Evolutionary conservation across 2,888 invertebrate genomes (phyloP).

Genomic region (Girardia tigrina): DNA sequence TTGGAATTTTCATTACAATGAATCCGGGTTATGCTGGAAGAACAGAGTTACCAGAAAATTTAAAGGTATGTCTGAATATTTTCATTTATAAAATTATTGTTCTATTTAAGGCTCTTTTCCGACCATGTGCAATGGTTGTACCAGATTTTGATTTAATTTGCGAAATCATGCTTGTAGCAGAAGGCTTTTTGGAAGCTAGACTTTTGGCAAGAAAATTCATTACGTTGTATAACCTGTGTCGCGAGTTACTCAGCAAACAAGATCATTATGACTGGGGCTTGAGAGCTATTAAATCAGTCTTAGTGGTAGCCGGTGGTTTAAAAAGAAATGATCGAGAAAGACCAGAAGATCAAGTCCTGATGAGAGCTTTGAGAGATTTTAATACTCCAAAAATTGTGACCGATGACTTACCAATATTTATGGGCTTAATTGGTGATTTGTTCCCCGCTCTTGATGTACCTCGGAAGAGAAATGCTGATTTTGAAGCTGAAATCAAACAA

Average conservation of each 20-base stretch:
- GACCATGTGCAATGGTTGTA: slow-evolving; percentile 94
- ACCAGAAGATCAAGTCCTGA: slow-evolving; percentile 78
- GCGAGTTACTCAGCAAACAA: slow-evolving; percentile 76
- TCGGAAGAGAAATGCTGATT: slow-evolving; percentile 72
- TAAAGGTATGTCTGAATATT: too few species aligned
- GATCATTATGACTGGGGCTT: slow-evolving; percentile 94
- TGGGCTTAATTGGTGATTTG: slow-evolving; percentile 86
- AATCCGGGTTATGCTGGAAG: slow-evolving; percentile 82
- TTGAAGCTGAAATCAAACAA: slow-evolving; percentile 81
- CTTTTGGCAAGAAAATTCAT: slow-evolving; percentile 83
- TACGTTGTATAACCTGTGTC: slow-evolving; percentile 80
- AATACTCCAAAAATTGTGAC: slow-evolving; percentile 88
- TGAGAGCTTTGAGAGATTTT: slow-evolving; percentile 85
- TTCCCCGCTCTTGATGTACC: slow-evolving; percentile 90
- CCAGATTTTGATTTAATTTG: slow-evolving; percentile 91
- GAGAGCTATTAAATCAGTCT: slow-evolving; percentile 82
- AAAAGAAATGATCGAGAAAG: slow-evolving; percentile 79
- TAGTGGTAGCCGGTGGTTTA: slow-evolving; percentile 83
- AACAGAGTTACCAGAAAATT: slow-evolving; percentile 51
- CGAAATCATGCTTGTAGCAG: slow-evolving; percentile 93
- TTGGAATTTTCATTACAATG: slow-evolving; percentile 93
- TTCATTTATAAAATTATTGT: too few species aligned
- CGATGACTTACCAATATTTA: slow-evolving; percentile 83
- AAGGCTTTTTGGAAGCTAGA: slow-evolving; percentile 86
- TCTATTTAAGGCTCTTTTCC: slow-evolving; percentile 45